Percentiles rank a stretch among this genome's conserved stretches.
phyloP scores from a whole-genome alignment of 1,140 invertebrate genomes.

The Drosophila micromelanica region DNA sequence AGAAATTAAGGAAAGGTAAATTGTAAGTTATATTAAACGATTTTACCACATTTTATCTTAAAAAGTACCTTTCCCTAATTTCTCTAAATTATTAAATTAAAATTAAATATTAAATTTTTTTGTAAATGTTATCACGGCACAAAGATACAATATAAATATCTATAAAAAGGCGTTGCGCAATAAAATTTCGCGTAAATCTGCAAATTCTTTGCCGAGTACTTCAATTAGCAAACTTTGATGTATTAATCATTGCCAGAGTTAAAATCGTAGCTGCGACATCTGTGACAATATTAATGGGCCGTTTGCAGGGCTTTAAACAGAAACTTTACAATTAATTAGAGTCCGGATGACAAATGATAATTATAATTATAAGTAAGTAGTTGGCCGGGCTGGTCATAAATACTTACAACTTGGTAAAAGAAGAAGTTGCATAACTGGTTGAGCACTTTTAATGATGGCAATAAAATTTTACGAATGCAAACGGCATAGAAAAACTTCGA shows the following conservation, averaged over 20 bases:
- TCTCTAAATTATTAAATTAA: too few species aligned
- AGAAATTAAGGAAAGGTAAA: too few species aligned
- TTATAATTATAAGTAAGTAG: slow-evolving; percentile 59
- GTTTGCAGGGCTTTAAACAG: slow-evolving; percentile 32
- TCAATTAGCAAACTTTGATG: slow-evolving; percentile 67
- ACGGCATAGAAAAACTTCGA: slow-evolving; percentile 13
- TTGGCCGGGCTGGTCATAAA: slow-evolving; percentile 43
- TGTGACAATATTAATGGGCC: slow-evolving; percentile 77
- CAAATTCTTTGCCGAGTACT: slow-evolving; percentile 7
- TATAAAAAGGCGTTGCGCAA: too few species aligned
- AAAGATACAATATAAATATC: too few species aligned
- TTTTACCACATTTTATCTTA: too few species aligned
- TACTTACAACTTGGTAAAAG: background rate
- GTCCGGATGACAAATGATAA: slow-evolving; percentile 75
- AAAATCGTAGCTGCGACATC: slow-evolving; percentile 57
- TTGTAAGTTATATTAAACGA: too few species aligned
- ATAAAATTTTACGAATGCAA: slow-evolving; percentile 56
- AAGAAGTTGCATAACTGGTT: slow-evolving; percentile 62
- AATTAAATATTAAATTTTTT: too few species aligned
- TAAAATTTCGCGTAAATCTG: background rate
- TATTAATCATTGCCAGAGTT: slow-evolving; percentile 64
- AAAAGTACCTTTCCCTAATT: too few species aligned
- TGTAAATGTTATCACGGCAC: too few species aligned
- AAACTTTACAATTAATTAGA: slow-evolving; percentile 81
- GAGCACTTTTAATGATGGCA: slow-evolving; percentile 69